Percentiles rank a stretch among this genome's conserved stretches.
Evolutionary conservation across 2,797 vertebrate genomes (phyloP).

Genomic region (Ficedula albicollis): DNA sequence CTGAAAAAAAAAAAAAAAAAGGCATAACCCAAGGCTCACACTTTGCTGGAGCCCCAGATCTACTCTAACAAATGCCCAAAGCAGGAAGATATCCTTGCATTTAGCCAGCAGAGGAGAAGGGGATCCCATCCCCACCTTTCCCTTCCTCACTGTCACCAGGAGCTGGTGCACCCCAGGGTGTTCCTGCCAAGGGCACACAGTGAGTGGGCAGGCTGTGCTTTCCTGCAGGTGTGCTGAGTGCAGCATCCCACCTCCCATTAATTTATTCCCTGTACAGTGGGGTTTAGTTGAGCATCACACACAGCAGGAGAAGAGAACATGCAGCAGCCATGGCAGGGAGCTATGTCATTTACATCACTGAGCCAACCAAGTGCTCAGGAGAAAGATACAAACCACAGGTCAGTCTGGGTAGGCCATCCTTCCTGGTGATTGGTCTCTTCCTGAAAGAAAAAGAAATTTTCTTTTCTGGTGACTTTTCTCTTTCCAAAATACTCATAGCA

Average conservation of each 20-base stretch:
- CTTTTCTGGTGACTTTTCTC: neutral
- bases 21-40: too few relatives aligned
- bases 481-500: neutral
- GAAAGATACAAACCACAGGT: neutral
- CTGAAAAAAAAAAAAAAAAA: neutral
- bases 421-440: neutral
- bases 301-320: rapidly evolving
- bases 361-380: neutral
- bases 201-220: neutral
- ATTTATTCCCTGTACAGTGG: rapidly evolving
- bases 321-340: neutral
- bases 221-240: rapidly evolving
- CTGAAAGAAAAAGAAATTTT: neutral
- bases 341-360: neutral
- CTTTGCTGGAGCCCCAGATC: neutral
- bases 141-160: neutral
- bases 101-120: neutral
- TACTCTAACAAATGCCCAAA: neutral
- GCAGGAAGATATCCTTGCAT: rapidly evolving
- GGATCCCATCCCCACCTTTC: neutral
- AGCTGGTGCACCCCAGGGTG: rapidly evolving
- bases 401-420: neutral
- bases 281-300: neutral
- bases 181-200: neutral
- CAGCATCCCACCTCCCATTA: neutral